These are phyloP conservation scores for Clavelina lepadiformis DNA, from an alignment of 23 tunicate species.

Conservation along the genomic window DNA sequence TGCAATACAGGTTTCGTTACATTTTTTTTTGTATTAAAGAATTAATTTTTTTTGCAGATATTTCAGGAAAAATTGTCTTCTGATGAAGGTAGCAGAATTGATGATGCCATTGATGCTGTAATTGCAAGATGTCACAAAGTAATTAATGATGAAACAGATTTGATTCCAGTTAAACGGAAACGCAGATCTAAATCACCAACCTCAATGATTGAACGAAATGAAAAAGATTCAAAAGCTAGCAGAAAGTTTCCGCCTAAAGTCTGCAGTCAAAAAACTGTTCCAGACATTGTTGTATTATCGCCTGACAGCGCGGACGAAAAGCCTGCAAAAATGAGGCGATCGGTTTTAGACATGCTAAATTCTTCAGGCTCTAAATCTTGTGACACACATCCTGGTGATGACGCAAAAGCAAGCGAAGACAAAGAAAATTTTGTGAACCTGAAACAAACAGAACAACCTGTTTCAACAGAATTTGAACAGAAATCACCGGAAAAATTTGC, in stretches of 20 bases:
- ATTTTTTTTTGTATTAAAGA: background rate
- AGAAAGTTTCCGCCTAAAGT: constrained; percentile 14
- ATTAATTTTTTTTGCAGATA: background rate
- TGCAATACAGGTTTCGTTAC: background rate
- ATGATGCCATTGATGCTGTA: constrained; percentile 43
- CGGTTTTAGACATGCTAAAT: constrained; percentile 33
- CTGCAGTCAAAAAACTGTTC: background rate
- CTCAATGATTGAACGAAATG: too few relatives aligned
- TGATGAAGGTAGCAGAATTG: constrained; percentile 28
- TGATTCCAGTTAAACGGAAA: too few relatives aligned
- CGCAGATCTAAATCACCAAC: too few relatives aligned
- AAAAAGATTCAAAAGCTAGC: background rate
- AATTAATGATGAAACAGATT: constrained; percentile 16
- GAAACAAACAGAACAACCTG: background rate
- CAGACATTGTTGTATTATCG: background rate
- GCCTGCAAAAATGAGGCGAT: constrained; percentile 29
- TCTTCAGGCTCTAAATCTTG: background rate
- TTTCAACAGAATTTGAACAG: too few relatives aligned
- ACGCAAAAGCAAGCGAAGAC: background rate
- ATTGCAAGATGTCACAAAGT: constrained; percentile 21
- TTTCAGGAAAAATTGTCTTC: background rate
- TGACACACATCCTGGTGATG: background rate
- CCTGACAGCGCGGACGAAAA: too few relatives aligned
- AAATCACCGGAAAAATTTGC: too few relatives aligned
- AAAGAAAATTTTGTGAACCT: background rate